Percentiles rank a stretch among this genome's conserved stretches.
These are phyloP conservation scores for Brachionus asplanchnoidis DNA, from an alignment of 1,140 invertebrate genomes.

Conservation along the genomic window DNA sequence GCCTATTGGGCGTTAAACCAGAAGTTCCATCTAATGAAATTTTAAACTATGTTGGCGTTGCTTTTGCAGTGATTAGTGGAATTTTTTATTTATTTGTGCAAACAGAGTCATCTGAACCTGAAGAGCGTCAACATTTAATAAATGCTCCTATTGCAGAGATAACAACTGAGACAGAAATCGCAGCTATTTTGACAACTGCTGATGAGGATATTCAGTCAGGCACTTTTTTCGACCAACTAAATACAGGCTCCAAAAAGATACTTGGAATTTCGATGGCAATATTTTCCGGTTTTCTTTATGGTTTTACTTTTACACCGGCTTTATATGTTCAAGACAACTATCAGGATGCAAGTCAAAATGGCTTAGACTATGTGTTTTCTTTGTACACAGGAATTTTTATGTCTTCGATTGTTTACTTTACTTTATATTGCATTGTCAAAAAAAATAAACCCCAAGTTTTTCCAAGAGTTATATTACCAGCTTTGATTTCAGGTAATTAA, in stretches of 20 bases:
- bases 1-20: conserved; percentile 52
- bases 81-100: conserved; percentile 45
- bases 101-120: conserved; percentile 42
- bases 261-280: conserved; percentile 46
- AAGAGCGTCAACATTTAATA: conserved; percentile 42
- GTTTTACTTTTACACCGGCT: conserved; percentile 54
- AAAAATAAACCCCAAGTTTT: conserved; percentile 55
- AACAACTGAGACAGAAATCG: not conserved
- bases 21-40: conserved; percentile 46
- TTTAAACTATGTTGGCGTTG: conserved; percentile 56
- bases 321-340: conserved; percentile 55
- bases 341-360: conserved; percentile 46
- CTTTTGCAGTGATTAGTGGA: conserved; percentile 47
- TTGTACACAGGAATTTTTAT: conserved; percentile 57
- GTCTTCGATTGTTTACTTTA: conserved; percentile 54
- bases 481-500: conserved; percentile 48
- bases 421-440: conserved; percentile 52
- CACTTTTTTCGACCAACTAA: not conserved
- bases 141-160: conserved; percentile 9
- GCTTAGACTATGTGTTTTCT: conserved; percentile 58
- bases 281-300: conserved; percentile 56
- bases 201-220: not conserved
- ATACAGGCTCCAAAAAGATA: not conserved
- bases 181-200: not conserved
- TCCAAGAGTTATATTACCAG: conserved; percentile 54